A percentile compares a stretch with the other conserved stretches of the same genome.
Evolutionary conservation across 2,113 vertebrate species (phyloP).

Genomic region (Xenopus tropicalis): DNA sequence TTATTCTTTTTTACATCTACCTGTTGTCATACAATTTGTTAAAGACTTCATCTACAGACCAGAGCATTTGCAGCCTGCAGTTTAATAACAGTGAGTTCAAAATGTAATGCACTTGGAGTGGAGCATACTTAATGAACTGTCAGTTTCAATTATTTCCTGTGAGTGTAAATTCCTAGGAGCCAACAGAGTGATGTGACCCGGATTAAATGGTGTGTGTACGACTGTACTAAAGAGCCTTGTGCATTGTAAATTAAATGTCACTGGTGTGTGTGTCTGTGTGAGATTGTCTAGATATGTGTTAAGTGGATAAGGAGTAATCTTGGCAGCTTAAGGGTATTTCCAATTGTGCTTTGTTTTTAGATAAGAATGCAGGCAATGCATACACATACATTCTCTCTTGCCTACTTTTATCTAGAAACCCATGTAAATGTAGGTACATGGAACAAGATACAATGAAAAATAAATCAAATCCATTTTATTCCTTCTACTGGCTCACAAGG

Average conservation of each 20-base stretch:
- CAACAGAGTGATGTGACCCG: constrained; percentile 31
- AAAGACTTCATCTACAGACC: constrained; percentile 12
- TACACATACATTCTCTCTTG: not conserved
- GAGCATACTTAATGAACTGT: constrained; percentile 41
- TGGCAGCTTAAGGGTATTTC: not conserved
- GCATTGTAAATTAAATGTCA: constrained; percentile 43
- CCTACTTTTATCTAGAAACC: not conserved
- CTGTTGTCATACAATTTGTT: constrained; percentile 31
- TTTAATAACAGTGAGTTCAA: constrained; percentile 37
- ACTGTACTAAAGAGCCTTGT: constrained; percentile 32
- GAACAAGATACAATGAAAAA: too few relatives aligned
- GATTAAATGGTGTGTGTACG: constrained; percentile 37
- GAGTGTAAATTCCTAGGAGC: constrained; percentile 34
- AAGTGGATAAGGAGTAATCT: not conserved
- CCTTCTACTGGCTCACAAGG: too few relatives aligned
- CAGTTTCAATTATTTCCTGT: constrained; percentile 42
- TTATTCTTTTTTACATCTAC: constrained; percentile 27
- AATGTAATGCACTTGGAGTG: constrained; percentile 35
- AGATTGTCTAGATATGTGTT: constrained; percentile 10
- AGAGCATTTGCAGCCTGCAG: constrained; percentile 25
- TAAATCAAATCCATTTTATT: too few relatives aligned
- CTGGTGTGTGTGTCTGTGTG: constrained; percentile 17
- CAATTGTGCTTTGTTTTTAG: not conserved
- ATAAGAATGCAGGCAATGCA: too few relatives aligned
- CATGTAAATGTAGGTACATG: too few relatives aligned